Base-by-base conservation (phyloP, 2,888 invertebrate species). In the Hypomecis punctinalis region DNA sequence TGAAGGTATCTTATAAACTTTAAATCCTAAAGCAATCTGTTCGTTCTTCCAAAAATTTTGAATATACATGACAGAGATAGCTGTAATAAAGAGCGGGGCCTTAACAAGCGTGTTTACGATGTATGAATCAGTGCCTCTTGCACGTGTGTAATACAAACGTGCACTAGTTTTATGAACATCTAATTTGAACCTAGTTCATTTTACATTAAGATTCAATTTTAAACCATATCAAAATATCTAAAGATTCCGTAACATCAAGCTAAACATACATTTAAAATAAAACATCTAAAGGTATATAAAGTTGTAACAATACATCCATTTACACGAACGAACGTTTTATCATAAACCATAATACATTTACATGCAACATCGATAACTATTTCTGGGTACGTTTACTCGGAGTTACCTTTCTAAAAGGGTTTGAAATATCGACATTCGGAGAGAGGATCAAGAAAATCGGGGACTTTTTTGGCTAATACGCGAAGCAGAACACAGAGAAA, bases 311-410 rank as follows among this genome's bases (percentile, higher is more conserved):
- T 35, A 57, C 64, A 59, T 64, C 46, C 53, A 66, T 53, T 60
- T 48, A 52, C 33, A 59, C 56, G 39, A 40, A 60, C 62, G 51
- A 49, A 67, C 37, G 54, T 62, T 59, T 66, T 48, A 40, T 55
- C 42, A 51, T 33, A 66, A 68, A 57, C 13, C 40, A 56, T 56
- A 52, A 55, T 69, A 78, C 78, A 78, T 60, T 65, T 75, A 83
- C 88, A 88, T 88, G 88, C 88, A 86, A 85, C 84, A 87, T 79
- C 76, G 75, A 80, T 70, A 71, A 61, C 70, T 33, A 45, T 37
- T 23, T 5, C 51, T 35, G 43, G 55, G 33, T 61, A 53, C 11
- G 59, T 13, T 63, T 36, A 40, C 10, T 48, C 23, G 23, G 48
- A 47, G 6, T 49, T 6, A 63, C 58, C 49, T 54, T 40, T 42